These are phyloP conservation scores for Thermophis baileyi DNA, from an alignment of 2,113 vertebrate genomes.

Conservation along the genomic window DNA sequence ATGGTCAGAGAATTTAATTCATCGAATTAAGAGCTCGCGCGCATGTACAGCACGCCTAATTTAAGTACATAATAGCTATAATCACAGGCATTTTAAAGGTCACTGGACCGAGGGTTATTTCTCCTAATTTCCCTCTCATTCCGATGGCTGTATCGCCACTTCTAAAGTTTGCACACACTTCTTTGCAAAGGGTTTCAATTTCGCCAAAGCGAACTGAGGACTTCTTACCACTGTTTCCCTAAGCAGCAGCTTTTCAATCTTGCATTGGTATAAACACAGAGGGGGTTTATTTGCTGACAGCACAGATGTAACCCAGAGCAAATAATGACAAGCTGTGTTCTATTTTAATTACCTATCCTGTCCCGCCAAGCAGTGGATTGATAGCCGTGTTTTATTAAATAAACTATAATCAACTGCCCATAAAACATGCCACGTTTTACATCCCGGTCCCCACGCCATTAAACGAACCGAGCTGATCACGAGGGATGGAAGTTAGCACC, in stretches of 20 bases:
- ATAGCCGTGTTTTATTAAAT: neutral
- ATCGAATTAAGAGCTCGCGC: constrained; percentile 8
- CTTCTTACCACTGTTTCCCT: neutral
- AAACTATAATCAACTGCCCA: neutral
- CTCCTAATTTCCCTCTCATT: neutral
- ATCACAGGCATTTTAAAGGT: neutral
- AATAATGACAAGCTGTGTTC: neutral
- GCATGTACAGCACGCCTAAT: constrained; percentile 17
- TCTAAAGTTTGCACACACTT: neutral
- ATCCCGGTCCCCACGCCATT: neutral
- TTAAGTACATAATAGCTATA: constrained; percentile 18
- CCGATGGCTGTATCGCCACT: neutral
- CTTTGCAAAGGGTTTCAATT: neutral
- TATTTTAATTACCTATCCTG: neutral
- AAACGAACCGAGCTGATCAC: neutral
- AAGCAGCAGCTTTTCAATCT: neutral
- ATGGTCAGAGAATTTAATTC: constrained; percentile 23
- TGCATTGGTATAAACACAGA: neutral
- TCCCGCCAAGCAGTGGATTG: neutral
- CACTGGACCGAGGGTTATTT: neutral
- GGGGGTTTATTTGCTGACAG: neutral
- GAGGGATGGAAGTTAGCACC: neutral
- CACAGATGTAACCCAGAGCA: neutral
- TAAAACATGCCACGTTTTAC: neutral
- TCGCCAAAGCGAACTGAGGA: neutral